phyloP scores from a whole-genome alignment of 2,797 vertebrate genomes.

The Sphaeramia orbicularis region DNA sequence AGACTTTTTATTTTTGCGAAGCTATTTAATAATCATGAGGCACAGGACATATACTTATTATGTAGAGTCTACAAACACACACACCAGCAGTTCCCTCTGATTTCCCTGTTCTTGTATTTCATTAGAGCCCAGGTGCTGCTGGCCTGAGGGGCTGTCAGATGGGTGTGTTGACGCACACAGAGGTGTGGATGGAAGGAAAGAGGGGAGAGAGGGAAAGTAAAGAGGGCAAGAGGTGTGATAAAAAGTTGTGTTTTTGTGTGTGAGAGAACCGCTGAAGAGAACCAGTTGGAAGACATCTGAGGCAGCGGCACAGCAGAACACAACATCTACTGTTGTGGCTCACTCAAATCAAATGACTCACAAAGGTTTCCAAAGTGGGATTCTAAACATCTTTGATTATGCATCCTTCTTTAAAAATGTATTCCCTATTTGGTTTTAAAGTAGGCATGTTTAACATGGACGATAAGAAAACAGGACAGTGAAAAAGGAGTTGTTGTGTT shows the following conservation, averaged over 20 bases:
- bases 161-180: conserved; percentile 54
- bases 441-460: conserved; percentile 17
- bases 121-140: conserved; percentile 77
- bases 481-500: conserved; percentile 27
- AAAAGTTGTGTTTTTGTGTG: conserved; percentile 38
- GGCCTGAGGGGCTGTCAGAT: conserved; percentile 64
- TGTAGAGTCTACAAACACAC: conserved; percentile 46
- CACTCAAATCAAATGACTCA: conserved; percentile 22
- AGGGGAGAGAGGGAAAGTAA: conserved; percentile 29
- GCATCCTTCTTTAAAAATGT: conserved; percentile 17
- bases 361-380: conserved; percentile 12
- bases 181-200: conserved; percentile 47
- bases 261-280: conserved; percentile 23
- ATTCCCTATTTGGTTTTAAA: conserved; percentile 29
- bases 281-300: conserved; percentile 37
- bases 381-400: conserved; percentile 37
- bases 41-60: conserved; percentile 47
- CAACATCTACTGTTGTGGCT: conserved; percentile 34
- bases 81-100: conserved; percentile 57
- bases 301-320: conserved; percentile 4
- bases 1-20: conserved; percentile 40
- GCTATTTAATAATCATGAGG: conserved; percentile 40
- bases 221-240: conserved; percentile 41
- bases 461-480: conserved; percentile 19
- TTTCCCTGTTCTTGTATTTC: conserved; percentile 65